These are phyloP conservation scores for Nettapus auritus DNA, from an alignment of 2,113 vertebrate species.

Conservation along the genomic window DNA sequence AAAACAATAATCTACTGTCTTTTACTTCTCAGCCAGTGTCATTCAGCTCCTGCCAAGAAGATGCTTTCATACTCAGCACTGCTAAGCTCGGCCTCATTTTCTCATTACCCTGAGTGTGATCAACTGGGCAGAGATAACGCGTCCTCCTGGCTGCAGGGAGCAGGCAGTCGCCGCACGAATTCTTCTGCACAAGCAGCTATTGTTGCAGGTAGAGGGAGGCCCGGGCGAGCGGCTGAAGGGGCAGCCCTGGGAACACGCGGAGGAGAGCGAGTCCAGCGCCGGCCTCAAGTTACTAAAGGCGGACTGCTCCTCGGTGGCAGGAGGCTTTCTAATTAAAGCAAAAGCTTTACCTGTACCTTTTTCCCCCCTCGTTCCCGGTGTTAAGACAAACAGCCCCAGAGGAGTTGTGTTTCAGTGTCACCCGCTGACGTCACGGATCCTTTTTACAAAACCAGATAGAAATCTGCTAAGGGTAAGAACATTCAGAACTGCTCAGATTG, in stretches of 20 bases:
- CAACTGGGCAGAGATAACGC: conserved; percentile 78
- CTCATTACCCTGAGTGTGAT: conserved; percentile 77
- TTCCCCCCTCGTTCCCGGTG: conserved; percentile 35
- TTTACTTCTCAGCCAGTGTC: conserved; percentile 76
- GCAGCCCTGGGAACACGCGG: conserved; percentile 13
- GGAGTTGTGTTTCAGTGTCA: conserved; percentile 59
- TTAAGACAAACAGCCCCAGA: conserved; percentile 43
- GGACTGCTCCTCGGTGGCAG: neutral
- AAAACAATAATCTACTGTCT: conserved; percentile 84
- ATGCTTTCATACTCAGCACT: conserved; percentile 78
- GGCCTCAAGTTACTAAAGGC: conserved; percentile 41
- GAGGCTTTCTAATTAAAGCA: conserved; percentile 40
- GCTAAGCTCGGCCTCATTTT: conserved; percentile 79
- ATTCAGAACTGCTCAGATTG: conserved; percentile 25
- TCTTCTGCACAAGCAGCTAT: conserved; percentile 79
- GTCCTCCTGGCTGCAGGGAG: conserved; percentile 65
- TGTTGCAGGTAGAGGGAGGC: conserved; percentile 78
- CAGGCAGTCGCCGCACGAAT: conserved; percentile 76
- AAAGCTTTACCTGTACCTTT: conserved; percentile 12
- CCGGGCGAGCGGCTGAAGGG: conserved; percentile 12
- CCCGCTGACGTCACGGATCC: conserved; percentile 25
- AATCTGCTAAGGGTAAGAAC: conserved; percentile 28
- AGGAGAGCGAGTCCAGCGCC: neutral
- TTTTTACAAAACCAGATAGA: conserved; percentile 34
- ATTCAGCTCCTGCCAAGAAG: conserved; percentile 81